Percentiles rank a stretch among this genome's conserved stretches.
Evolutionary conservation across 2,888 invertebrate genomes (phyloP).

Genomic region (Drosophila colorata): DNA sequence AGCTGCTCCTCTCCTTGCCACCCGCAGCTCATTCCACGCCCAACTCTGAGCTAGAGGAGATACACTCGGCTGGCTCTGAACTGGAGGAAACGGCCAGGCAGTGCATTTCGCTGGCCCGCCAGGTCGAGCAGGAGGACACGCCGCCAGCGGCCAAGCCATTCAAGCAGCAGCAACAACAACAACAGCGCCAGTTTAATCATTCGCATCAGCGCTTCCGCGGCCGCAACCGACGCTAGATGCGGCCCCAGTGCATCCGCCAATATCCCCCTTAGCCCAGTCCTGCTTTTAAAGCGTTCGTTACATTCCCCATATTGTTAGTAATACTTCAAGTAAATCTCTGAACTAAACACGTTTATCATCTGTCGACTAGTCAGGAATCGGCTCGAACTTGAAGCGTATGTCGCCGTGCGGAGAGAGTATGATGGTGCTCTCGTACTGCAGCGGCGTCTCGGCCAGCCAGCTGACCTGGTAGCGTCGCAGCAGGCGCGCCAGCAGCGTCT

Average conservation of each 20-base stretch:
- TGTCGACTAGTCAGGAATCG: conserved; percentile 38
- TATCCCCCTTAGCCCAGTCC: conserved; percentile 12
- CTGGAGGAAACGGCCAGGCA: conserved; percentile 29
- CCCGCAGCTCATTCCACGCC: conserved; percentile 65
- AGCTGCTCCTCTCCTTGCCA: too few relatives aligned
- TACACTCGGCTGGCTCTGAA: conserved; percentile 30
- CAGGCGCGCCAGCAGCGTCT: conserved; percentile 86
- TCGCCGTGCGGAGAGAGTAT: conserved; percentile 83
- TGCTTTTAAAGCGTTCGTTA: conserved; percentile 33
- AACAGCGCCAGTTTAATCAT: conserved; percentile 54
- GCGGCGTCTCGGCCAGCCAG: conserved; percentile 68
- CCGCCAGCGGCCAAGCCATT: conserved; percentile 20
- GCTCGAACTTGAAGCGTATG: conserved; percentile 82
- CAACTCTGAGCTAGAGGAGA: conserved; percentile 38
- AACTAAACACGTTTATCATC: conserved; percentile 15
- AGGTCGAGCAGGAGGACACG: conserved; percentile 12
- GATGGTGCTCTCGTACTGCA: conserved; percentile 77
- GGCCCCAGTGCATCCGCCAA: background rate
- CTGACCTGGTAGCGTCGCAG: conserved; percentile 81
- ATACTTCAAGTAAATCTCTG: conserved; percentile 53
- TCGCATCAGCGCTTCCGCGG: conserved; percentile 70
- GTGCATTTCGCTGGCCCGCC: conserved; percentile 24
- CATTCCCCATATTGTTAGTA: conserved; percentile 51
- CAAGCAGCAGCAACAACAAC: conserved; percentile 45
- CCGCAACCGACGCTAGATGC: conserved; percentile 70